Evolutionary conservation across 2,797 vertebrate species (phyloP).

Genomic region (Silurus lanzhouensis): DNA sequence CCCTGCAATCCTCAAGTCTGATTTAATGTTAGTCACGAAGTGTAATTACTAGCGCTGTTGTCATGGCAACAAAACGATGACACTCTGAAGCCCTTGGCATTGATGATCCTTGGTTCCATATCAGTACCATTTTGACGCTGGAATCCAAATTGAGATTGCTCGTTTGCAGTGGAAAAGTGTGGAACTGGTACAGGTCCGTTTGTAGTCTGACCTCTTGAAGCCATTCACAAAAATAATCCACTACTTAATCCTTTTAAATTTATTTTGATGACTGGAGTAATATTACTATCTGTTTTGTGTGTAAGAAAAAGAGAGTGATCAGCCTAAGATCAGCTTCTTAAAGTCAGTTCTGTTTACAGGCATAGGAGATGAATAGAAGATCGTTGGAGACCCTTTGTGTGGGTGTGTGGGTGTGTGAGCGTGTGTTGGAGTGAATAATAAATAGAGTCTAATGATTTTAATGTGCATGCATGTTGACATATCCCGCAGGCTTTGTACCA

Average conservation of each 20-base stretch:
- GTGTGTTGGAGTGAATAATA: conserved; percentile 71
- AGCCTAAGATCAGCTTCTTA: conserved; percentile 57
- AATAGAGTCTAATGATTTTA: conserved; percentile 73
- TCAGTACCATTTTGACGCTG: background rate
- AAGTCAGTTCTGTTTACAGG: conserved; percentile 59
- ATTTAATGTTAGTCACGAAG: background rate
- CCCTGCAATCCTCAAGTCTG: background rate
- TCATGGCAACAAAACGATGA: conserved; percentile 8
- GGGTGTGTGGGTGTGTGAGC: conserved; percentile 28
- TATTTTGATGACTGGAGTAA: background rate
- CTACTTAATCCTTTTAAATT: background rate
- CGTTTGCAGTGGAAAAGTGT: conserved; percentile 1
- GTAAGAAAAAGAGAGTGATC: conserved; percentile 1
- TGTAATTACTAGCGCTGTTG: conserved; percentile 4
- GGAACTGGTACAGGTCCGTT: background rate
- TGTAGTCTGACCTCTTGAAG: background rate
- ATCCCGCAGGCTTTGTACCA: conserved; percentile 54
- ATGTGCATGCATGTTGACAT: conserved; percentile 68
- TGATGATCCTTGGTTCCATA: background rate
- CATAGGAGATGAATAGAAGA: conserved; percentile 71
- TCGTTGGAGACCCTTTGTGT: conserved; percentile 52
- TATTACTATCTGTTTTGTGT: background rate
- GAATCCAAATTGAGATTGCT: background rate
- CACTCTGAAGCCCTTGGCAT: background rate
- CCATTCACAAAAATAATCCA: background rate